Evolutionary conservation across 2,797 vertebrate genomes (phyloP).

Genomic region (Lerista edwardsae): DNA sequence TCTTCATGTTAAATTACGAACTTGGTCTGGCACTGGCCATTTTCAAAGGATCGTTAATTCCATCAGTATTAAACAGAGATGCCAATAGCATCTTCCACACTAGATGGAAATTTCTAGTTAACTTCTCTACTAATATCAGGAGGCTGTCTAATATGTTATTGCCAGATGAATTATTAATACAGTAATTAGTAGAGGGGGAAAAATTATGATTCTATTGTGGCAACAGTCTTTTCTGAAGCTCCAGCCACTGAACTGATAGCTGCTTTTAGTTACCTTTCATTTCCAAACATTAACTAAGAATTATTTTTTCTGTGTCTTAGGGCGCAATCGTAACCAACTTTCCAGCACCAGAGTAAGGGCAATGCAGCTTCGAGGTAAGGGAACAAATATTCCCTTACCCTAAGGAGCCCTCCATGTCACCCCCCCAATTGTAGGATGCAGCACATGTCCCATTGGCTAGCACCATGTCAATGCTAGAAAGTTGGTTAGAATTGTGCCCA

Average conservation of each 20-base stretch:
- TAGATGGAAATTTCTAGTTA: neutral
- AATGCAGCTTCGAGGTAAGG: too few species aligned
- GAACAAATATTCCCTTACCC: too few species aligned
- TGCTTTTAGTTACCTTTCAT: neutral
- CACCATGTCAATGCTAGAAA: too few species aligned
- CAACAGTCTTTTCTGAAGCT: neutral
- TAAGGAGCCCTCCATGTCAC: too few species aligned
- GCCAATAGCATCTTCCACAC: neutral
- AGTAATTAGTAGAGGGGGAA: neutral
- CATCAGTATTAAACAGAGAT: neutral
- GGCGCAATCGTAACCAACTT: too few species aligned
- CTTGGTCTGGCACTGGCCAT: neutral
- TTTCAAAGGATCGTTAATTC: constrained; percentile 21
- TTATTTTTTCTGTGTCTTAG: neutral
- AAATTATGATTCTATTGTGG: neutral
- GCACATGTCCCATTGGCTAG: too few species aligned
- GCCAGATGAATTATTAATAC: constrained; percentile 32
- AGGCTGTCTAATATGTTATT: neutral
- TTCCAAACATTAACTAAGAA: neutral
- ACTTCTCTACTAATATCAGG: neutral
- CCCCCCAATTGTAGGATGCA: too few species aligned
- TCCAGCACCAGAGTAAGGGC: too few species aligned
- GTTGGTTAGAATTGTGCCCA: too few species aligned
- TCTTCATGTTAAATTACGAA: constrained; percentile 11
- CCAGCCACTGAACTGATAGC: constrained; percentile 5